Conservation (phyloP, 2,113 vertebrate species). For the Sinocyclocheilus grahami region DNA sequence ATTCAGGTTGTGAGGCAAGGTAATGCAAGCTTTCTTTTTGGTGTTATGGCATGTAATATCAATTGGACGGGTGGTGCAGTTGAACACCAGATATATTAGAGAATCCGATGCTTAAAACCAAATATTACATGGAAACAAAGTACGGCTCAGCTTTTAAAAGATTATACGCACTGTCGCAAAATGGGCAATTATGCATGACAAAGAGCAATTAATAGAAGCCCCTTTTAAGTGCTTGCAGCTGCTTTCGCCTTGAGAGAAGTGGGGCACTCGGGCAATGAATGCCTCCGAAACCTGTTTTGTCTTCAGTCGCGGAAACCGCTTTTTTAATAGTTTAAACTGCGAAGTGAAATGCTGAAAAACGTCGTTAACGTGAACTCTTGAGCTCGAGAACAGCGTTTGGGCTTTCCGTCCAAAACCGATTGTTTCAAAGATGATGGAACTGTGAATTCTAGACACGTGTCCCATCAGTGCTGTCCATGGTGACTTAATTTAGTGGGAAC, state of each 20-base stretch:
- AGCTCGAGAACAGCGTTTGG: constrained; percentile 24
- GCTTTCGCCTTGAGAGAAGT: constrained; percentile 86
- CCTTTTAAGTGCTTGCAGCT: constrained; percentile 94
- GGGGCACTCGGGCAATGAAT: constrained; percentile 83
- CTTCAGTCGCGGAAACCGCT: constrained; percentile 62
- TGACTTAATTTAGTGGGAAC: constrained; percentile 53
- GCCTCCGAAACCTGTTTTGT: constrained; percentile 70
- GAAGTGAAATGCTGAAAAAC: constrained; percentile 54
- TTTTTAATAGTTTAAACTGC: constrained; percentile 66
- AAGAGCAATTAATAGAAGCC: constrained; percentile 94
- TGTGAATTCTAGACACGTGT: constrained; percentile 57
- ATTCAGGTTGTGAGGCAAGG: neutral
- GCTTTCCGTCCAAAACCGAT: constrained; percentile 12
- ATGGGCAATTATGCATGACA: constrained; percentile 91
- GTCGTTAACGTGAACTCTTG: constrained; percentile 42
- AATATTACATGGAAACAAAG: constrained; percentile 21
- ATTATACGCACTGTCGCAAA: constrained; percentile 64
- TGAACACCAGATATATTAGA: constrained; percentile 3
- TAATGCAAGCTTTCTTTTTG: neutral
- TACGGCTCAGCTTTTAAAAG: constrained; percentile 24
- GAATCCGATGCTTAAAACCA: constrained; percentile 31
- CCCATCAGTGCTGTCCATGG: constrained; percentile 49
- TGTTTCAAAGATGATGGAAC: constrained; percentile 41
- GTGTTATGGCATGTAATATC: constrained; percentile 31
- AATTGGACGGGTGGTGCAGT: neutral